A percentile compares a stretch with the other conserved stretches of the same genome.
Conservation (phyloP, 2,797 vertebrate species). For the Melanotaenia nigrans region DNA sequence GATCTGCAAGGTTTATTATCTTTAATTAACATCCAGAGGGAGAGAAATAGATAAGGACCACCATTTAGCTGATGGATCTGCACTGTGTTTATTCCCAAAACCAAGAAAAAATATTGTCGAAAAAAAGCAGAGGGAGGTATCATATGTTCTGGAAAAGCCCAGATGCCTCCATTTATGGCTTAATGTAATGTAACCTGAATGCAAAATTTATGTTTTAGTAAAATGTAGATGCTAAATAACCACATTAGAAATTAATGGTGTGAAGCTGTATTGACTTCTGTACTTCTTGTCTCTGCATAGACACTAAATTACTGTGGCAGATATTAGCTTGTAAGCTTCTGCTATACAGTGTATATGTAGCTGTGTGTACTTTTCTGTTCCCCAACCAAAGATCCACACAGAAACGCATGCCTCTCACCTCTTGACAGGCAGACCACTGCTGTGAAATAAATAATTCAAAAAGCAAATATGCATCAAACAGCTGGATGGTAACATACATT, state of each 20-base stretch:
- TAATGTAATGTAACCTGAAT: not conserved
- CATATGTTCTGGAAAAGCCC: slow-evolving; percentile 29
- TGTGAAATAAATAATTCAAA: slow-evolving; percentile 61
- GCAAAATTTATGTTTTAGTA: not conserved
- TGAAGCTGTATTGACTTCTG: not conserved
- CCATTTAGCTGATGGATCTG: slow-evolving; percentile 68
- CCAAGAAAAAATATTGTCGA: slow-evolving; percentile 30
- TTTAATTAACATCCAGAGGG: slow-evolving; percentile 77
- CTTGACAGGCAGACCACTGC: slow-evolving; percentile 27
- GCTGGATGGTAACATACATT: slow-evolving; percentile 26
- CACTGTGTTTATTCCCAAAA: slow-evolving; percentile 38
- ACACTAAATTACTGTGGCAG: not conserved
- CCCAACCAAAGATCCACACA: too few relatives aligned
- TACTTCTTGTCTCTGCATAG: not conserved
- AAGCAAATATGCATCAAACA: slow-evolving; percentile 56
- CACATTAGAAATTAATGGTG: not conserved
- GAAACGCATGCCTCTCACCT: slow-evolving; percentile 25
- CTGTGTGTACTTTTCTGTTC: too few relatives aligned
- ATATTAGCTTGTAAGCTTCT: not conserved
- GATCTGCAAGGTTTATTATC: slow-evolving; percentile 78
- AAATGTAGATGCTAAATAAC: slow-evolving; percentile 1
- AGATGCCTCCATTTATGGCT: slow-evolving; percentile 25
- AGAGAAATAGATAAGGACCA: slow-evolving; percentile 71
- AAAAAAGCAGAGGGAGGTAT: slow-evolving; percentile 21
- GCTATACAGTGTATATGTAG: too few relatives aligned